Conservation (phyloP, 2,888 invertebrate species). For the Drosophila limbata region DNA sequence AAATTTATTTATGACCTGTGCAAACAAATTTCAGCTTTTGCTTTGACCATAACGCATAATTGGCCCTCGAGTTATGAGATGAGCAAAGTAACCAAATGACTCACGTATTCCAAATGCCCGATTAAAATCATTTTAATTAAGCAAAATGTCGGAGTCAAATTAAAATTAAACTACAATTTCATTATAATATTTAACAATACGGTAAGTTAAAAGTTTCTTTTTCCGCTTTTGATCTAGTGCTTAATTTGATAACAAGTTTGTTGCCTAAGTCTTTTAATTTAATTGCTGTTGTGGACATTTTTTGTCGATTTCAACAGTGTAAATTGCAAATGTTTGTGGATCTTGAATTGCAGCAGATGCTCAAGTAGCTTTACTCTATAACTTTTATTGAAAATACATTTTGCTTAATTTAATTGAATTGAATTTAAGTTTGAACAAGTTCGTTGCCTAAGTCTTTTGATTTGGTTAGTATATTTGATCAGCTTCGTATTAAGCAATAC, state of each 20-base stretch:
- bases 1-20: conserved; percentile 72
- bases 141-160: conserved; percentile 15
- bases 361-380: no score
- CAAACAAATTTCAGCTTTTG: conserved; percentile 70
- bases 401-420: no score
- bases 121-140: conserved; percentile 53
- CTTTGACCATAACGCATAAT: conserved; percentile 66
- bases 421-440: background rate
- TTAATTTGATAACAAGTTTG: conserved; percentile 19
- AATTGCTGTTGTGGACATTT: background rate
- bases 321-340: background rate
- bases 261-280: conserved; percentile 30
- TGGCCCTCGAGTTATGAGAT: conserved; percentile 64
- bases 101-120: conserved; percentile 48
- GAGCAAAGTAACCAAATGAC: conserved; percentile 47
- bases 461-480: conserved; percentile 23
- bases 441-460: conserved; percentile 41
- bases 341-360: no score
- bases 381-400: no score
- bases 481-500: conserved; percentile 34
- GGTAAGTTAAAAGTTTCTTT: background rate
- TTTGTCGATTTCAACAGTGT: background rate
- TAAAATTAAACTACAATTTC: conserved; percentile 18
- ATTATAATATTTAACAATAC: background rate
- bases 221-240: conserved; percentile 5